Evolutionary conservation across 2,888 invertebrate genomes (phyloP), one percentile per base, ranked within the genome.

Genomic region (Lamellibrachia satsuma): DNA sequence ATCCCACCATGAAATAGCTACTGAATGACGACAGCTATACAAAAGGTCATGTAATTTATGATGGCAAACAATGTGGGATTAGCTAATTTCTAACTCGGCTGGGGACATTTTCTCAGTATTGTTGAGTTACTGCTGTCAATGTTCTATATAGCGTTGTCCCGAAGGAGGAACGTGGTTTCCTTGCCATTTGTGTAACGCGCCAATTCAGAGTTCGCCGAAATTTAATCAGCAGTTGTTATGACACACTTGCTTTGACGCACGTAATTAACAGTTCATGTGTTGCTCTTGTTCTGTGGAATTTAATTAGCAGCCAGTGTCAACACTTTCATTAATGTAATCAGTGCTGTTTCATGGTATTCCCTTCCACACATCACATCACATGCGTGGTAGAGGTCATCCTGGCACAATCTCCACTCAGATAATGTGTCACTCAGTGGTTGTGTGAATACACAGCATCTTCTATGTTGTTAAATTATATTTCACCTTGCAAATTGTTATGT

Each of bases 271-370:
- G 9, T 91, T 52, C 39, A 91, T 91, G 22, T 9, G 2, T 11
- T 15, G 15, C 7, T 91, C n/a, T 91, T 51, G 91, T 91, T 91
- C 51, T 91, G 91, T 52, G 60, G 60, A 60, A 60, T 60, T 60
- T 60, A 60, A 60, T 60, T 55, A 55, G 8, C 55, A 55, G 55
- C 8, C 55, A 3, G 4, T 55, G 15, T 60, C 60, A 60, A 60
- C 60, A 60, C 60, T 15, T 60, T 60, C 60, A 1, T 4, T 60
- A 22, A 15, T 60, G 60, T 60, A 60, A 15, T 60, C 4, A 22
- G 60, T 60, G 60, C 11, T 9, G 60, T 60, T 60, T 60, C 60
- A 0, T 0, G 55, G 9, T 15, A 15, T 15, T 22, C 3, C 9
- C 7, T 15, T 1, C 3, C 15, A 1, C 15, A 60, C 11, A 22